phyloP scores from a whole-genome alignment of 2,113 vertebrate species.

The Progne subis region DNA sequence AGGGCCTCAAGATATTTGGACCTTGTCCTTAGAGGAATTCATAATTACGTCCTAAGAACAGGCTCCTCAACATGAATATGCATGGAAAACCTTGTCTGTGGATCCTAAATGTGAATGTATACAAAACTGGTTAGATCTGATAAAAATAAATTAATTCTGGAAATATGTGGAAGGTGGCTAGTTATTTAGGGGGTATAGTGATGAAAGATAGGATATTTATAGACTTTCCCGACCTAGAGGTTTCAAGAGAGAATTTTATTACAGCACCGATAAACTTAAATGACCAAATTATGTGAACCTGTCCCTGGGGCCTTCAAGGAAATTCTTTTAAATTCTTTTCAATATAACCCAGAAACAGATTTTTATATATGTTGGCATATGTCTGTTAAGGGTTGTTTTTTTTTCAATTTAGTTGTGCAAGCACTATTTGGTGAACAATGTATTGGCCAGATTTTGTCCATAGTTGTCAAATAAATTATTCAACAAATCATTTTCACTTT shows the following conservation, averaged over 20 bases:
- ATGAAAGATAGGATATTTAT: background rate
- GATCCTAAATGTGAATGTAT: background rate
- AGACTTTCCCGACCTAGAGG: background rate
- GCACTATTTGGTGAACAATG: slow-evolving; percentile 23
- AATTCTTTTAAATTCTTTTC: background rate
- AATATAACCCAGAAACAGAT: background rate
- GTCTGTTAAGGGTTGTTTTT: background rate
- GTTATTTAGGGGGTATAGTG: background rate
- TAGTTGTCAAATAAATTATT: slow-evolving; percentile 69
- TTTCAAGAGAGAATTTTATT: slow-evolving; percentile 21
- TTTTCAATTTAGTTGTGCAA: slow-evolving; percentile 15
- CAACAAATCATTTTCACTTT: slow-evolving; percentile 38
- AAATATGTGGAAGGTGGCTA: background rate
- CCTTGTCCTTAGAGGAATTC: background rate
- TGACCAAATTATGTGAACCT: background rate
- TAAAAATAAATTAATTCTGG: background rate
- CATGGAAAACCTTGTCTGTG: background rate
- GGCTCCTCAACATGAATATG: background rate
- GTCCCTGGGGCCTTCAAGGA: background rate
- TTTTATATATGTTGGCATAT: background rate
- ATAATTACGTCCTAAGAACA: background rate
- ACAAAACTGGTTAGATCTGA: background rate
- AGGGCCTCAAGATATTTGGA: background rate
- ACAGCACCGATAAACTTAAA: background rate
- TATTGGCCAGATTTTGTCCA: slow-evolving; percentile 46